Evolutionary conservation across 2,888 invertebrate genomes (phyloP).

Genomic region (Amorpha juglandis): DNA sequence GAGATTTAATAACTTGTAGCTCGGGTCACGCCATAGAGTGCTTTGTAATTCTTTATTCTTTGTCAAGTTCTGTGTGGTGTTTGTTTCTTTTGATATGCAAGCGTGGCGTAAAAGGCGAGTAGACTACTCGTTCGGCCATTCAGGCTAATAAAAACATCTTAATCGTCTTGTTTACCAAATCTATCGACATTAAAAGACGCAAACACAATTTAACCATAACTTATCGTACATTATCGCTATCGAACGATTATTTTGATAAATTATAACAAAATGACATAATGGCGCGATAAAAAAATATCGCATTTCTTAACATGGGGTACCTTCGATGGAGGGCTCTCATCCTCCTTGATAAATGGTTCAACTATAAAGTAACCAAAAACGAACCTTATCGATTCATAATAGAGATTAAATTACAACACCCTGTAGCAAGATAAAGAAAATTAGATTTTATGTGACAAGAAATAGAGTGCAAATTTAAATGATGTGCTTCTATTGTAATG

Average conservation of each 20-base stretch:
- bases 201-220: not conserved
- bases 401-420: slow-evolving; percentile 10
- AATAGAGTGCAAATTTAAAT: slow-evolving; percentile 23
- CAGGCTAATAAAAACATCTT: not conserved
- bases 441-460: slow-evolving; percentile 16
- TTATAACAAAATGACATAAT: slow-evolving; percentile 30
- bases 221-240: slow-evolving; percentile 19
- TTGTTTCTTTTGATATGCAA: no score
- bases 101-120: no score
- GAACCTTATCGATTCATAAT: not conserved
- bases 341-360: slow-evolving; percentile 66
- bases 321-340: slow-evolving; percentile 63
- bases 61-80: no score
- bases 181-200: not conserved
- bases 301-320: slow-evolving; percentile 58
- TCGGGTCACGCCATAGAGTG: no score
- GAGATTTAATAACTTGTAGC: no score
- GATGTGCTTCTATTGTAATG: slow-evolving; percentile 22
- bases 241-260: slow-evolving; percentile 24
- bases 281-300: slow-evolving; percentile 43
- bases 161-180: not conserved
- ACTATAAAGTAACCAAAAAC: not conserved
- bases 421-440: not conserved
- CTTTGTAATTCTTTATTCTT: no score
- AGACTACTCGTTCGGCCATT: no score